A percentile compares a stretch with the other conserved stretches of the same genome.
These are phyloP conservation scores for Ceratina australensis DNA, from an alignment of 1,140 invertebrate genomes.

Conservation along the genomic window DNA sequence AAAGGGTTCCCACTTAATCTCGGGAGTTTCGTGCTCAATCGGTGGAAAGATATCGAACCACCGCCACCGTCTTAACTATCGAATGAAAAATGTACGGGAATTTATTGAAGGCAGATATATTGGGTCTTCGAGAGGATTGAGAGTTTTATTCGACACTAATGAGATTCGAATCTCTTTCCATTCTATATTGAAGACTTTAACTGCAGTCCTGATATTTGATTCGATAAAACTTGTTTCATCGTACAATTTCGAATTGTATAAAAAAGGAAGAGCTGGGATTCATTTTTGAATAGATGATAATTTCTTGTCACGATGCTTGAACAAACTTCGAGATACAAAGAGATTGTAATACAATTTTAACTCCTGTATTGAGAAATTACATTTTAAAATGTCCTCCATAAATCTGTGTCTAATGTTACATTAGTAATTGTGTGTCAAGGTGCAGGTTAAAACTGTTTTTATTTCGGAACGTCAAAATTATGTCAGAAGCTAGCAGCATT, in stretches of 20 bases:
- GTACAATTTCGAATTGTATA: background rate
- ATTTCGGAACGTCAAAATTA: too few species aligned
- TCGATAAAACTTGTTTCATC: background rate
- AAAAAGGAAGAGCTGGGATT: too few species aligned
- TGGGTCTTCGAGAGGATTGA: background rate
- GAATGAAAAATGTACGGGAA: conserved; percentile 46
- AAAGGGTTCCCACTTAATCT: conserved; percentile 56
- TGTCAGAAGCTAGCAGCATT: too few species aligned
- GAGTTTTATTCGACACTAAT: conserved; percentile 11
- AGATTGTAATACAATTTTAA: too few species aligned
- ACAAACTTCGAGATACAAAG: too few species aligned
- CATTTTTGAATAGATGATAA: too few species aligned
- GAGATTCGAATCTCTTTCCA: background rate
- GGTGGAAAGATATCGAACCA: conserved; percentile 54
- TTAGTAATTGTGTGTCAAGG: too few species aligned
- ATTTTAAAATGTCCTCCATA: too few species aligned
- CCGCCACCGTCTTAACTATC: conserved; percentile 21
- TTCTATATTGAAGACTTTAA: background rate
- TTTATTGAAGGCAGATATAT: conserved; percentile 40
- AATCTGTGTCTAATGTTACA: too few species aligned
- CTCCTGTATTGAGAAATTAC: too few species aligned
- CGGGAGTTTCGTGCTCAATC: conserved; percentile 45
- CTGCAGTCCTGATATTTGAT: background rate
- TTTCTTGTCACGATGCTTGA: too few species aligned
- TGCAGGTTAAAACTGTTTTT: too few species aligned